Base-by-base conservation (phyloP, 2,113 vertebrate genomes). In the Leptosomus discolor region DNA sequence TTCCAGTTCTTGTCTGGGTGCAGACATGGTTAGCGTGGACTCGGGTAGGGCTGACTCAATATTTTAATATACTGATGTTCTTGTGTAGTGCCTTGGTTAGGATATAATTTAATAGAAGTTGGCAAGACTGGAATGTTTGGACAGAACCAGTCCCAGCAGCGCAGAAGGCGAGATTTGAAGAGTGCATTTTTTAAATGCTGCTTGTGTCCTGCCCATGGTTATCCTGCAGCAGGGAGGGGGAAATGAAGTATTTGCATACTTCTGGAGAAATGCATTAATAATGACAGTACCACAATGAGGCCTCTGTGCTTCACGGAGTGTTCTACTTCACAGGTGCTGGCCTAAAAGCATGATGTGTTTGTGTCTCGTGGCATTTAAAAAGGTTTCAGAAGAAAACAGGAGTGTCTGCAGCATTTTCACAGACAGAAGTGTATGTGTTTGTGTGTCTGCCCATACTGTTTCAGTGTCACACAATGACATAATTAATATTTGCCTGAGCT, bases 1-100 rank as follows among this genome's bases (percentile, higher is more conserved):
- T 92, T 69, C 70, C 79, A 88, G 70, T 93, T 92, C 68, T 94
- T 63, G 83, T 88, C 54, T 84, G n/a, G 76, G 75, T 94, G 45
- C 65, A 94, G 86, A 75, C 50, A 9, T 37, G 60, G 43, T 85
- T 82, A 93, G 70, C 50, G 45, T 53, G 56, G 58, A 68, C 58
- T 94, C 6, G 8, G 51, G 20, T 21, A 77, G 79, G 78, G 43
- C 60, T 83, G 89, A 80, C 73, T 91, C 51, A 78, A 26, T 79
- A 88, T 85, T 94, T 90, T 57, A 76, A 87, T 80, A 92, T 51
- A 92, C 15, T 75, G 76, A 90, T 83, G 30, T 94, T 96, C 60
- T 58, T 94, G n/a, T 93, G 43, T 84, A 78, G 39, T 60, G 61
- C 65, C 69, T 60, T 86, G 90, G 54, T 53, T 51, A 43, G 58